A percentile compares a stretch with the other conserved stretches of the same genome.
Evolutionary conservation across 2,797 vertebrate species (phyloP).

Genomic region (Lophius americanus): DNA sequence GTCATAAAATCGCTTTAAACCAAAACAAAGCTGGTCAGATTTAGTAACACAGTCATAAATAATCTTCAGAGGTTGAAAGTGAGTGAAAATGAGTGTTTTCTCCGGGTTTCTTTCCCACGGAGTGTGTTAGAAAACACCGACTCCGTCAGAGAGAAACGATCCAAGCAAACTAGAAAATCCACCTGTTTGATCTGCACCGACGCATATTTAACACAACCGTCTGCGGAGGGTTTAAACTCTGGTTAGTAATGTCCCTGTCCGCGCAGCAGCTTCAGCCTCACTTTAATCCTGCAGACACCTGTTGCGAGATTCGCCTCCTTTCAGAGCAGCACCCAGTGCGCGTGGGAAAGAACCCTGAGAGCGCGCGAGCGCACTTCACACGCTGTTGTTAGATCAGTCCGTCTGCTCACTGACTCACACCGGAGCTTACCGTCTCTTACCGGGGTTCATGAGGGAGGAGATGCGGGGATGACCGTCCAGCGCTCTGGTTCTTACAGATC

Average conservation of each 20-base stretch:
- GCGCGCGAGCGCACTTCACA: too few relatives aligned
- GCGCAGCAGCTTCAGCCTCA: conserved; percentile 39
- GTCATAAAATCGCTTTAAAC: not conserved
- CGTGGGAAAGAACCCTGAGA: not conserved
- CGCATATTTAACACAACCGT: not conserved
- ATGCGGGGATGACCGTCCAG: conserved; percentile 10
- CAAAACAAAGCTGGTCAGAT: not conserved
- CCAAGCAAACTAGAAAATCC: conserved; percentile 28
- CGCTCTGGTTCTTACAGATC: conserved; percentile 25
- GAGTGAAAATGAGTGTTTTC: too few relatives aligned
- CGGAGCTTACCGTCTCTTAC: conserved; percentile 48
- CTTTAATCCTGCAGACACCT: conserved; percentile 78
- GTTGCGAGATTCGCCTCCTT: conserved; percentile 72
- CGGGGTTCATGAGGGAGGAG: conserved; percentile 26
- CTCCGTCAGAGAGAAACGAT: not conserved
- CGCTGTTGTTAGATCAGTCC: too few relatives aligned
- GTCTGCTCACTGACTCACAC: too few relatives aligned
- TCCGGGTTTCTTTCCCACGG: too few relatives aligned
- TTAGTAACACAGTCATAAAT: too few relatives aligned
- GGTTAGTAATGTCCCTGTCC: not conserved
- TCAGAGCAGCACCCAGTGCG: conserved; percentile 39
- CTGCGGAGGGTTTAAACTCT: not conserved
- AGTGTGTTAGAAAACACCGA: too few relatives aligned
- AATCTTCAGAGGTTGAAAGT: not conserved
- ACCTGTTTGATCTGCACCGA: not conserved